These are phyloP conservation scores for Caenorhabditis briggsae DNA, from an alignment of 1,140 invertebrate species.

Conservation along the genomic window DNA sequence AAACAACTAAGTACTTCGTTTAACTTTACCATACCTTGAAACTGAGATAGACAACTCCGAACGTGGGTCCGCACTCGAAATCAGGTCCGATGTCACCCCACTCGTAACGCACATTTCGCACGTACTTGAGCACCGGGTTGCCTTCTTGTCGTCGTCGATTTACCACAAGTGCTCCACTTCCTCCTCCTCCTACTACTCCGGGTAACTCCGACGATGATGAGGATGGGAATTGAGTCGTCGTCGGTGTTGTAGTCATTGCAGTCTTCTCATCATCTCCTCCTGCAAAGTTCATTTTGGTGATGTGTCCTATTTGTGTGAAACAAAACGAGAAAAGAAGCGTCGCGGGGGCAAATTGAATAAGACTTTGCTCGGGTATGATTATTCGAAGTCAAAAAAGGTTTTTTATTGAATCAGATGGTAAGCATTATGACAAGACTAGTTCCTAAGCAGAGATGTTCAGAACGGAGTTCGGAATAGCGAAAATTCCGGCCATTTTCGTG, in stretches of 20 bases:
- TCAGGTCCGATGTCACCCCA: constrained; percentile 75
- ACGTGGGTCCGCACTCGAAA: constrained; percentile 70
- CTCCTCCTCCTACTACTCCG: constrained; percentile 32
- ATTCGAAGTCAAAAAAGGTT: no score
- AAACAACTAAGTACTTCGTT: not conserved
- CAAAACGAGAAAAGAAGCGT: not conserved
- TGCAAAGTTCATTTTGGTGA: constrained; percentile 5
- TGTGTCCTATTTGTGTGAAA: not conserved
- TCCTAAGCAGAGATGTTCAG: no score
- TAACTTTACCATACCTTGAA: constrained; percentile 66
- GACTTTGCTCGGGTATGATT: no score
- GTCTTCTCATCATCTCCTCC: not conserved
- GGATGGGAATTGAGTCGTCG: constrained; percentile 38
- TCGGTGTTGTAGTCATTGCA: not conserved
- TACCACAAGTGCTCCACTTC: constrained; percentile 66
- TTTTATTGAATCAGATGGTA: no score
- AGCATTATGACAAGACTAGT: no score
- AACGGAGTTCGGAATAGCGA: no score
- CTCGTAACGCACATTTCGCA: constrained; percentile 77
- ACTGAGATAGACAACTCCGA: constrained; percentile 73
- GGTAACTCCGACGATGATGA: constrained; percentile 8
- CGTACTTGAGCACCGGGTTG: constrained; percentile 75
- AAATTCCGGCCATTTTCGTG: no score
- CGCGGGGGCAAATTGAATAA: no score
- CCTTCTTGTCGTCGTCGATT: constrained; percentile 75